Evolutionary conservation across 2,797 vertebrate genomes (phyloP).

Genomic region (Cyprinella venusta): DNA sequence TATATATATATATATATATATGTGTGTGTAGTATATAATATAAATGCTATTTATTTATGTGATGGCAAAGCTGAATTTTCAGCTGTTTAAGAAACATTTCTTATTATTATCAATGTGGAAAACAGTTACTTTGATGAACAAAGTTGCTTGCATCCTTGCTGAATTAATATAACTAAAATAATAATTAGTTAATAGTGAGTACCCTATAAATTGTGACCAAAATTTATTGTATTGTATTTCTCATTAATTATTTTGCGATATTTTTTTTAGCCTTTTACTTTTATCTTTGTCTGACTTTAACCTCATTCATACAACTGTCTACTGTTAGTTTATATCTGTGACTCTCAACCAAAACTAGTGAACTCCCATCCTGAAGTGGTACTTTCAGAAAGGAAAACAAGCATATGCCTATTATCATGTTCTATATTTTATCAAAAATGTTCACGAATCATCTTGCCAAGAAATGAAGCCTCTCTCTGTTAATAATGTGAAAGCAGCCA

Average conservation of each 20-base stretch:
- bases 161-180: not conserved
- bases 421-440: not conserved
- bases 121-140: not conserved
- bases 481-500: not conserved
- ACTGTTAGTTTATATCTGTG: not conserved
- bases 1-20: too few relatives aligned
- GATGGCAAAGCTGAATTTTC: not conserved
- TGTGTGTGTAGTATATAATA: too few relatives aligned
- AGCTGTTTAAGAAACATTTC: not conserved
- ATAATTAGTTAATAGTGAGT: too few relatives aligned
- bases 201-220: too few relatives aligned
- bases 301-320: not conserved
- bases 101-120: not conserved
- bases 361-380: not conserved
- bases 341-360: not conserved
- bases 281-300: not conserved
- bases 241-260: not conserved
- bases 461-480: slow-evolving; percentile 11
- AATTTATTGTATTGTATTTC: not conserved
- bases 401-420: not conserved
- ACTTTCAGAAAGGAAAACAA: not conserved
- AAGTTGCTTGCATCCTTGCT: not conserved
- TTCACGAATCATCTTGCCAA: not conserved
- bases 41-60: not conserved
- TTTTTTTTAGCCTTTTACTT: not conserved